A percentile compares a stretch with the other conserved stretches of the same genome.
These are phyloP conservation scores for Diacarnus erythraeanus DNA, from an alignment of 37 sponge, comb jelly and placozoan genomes.

Conservation along the genomic window DNA sequence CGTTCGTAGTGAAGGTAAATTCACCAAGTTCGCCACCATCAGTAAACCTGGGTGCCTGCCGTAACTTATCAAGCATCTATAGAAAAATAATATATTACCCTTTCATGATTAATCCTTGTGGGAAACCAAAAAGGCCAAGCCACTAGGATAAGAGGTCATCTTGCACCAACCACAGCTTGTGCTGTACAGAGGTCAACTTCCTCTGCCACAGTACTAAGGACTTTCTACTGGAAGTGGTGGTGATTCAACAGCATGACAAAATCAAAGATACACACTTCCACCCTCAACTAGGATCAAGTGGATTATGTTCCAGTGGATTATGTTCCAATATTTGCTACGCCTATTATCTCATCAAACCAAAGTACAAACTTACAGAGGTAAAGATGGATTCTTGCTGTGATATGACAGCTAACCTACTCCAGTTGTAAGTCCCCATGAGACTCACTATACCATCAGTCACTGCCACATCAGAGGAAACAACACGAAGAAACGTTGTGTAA, in stretches of 20 bases:
- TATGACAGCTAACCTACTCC: slow-evolving; percentile 60
- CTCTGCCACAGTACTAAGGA: no score
- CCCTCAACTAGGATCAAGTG: no score
- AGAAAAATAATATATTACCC: neutral
- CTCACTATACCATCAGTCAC: slow-evolving; percentile 17
- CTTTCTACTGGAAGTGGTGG: no score
- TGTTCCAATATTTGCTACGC: no score
- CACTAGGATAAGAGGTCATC: no score
- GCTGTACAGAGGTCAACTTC: no score
- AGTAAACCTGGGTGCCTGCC: neutral
- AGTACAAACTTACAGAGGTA: slow-evolving; percentile 20
- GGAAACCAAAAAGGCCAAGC: no score
- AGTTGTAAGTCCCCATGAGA: slow-evolving; percentile 37
- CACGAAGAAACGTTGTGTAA: slow-evolving; percentile 40
- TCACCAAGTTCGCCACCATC: neutral
- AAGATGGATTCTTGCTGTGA: slow-evolving; percentile 41
- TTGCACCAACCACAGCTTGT: no score
- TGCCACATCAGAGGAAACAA: slow-evolving; percentile 57
- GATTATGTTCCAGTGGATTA: no score
- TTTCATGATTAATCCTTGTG: neutral
- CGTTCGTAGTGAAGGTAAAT: slow-evolving; percentile 28
- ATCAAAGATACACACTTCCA: no score
- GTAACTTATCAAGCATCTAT: neutral
- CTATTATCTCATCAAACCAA: no score
- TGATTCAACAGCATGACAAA: no score